Conservation (phyloP, 2,888 invertebrate species). For the Volucella zonaria region DNA sequence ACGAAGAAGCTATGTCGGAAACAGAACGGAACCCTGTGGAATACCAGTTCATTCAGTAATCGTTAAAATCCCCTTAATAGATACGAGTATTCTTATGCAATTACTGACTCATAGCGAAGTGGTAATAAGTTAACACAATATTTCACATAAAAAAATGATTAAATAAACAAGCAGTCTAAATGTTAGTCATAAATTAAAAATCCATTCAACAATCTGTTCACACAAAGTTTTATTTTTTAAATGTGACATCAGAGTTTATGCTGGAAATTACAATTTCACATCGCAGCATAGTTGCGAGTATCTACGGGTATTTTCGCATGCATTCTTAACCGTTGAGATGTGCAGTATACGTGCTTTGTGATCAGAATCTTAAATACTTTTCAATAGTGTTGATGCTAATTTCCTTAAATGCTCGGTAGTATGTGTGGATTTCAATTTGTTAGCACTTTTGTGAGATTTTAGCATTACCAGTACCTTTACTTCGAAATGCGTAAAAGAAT, state of each 20-base stretch:
- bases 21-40: too few species aligned
- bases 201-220: too few species aligned
- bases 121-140: too few species aligned
- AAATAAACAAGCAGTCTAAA: too few species aligned
- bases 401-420: conserved; percentile 19
- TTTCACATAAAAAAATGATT: too few species aligned
- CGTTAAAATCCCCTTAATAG: too few species aligned
- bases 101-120: too few species aligned
- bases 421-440: conserved; percentile 19
- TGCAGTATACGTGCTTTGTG: neutral
- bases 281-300: neutral
- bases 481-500: neutral
- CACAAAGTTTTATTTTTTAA: too few species aligned
- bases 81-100: too few species aligned
- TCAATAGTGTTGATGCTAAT: neutral
- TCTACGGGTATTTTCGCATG: neutral
- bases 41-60: too few species aligned
- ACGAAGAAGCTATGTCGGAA: too few species aligned
- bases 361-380: conserved; percentile 39
- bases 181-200: too few species aligned
- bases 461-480: neutral
- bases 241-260: neutral
- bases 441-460: conserved; percentile 22
- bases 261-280: conserved; percentile 22
- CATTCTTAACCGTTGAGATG: neutral